Conservation (phyloP, 1,140 invertebrate genomes). For the Saccostrea echinata region DNA sequence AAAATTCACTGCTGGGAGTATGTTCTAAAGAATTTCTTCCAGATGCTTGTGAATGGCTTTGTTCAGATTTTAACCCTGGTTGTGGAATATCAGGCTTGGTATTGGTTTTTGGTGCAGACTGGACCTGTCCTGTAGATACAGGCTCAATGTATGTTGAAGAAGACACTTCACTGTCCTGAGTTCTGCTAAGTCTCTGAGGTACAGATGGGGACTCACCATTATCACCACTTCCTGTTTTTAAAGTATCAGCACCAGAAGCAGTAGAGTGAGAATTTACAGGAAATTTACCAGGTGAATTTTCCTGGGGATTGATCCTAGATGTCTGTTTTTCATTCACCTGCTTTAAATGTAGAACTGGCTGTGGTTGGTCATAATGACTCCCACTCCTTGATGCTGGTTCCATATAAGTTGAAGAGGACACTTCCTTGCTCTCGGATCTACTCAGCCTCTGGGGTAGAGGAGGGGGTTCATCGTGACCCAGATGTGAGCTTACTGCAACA, state of each 20-base stretch:
- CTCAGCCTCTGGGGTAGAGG: neutral
- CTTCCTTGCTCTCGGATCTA: neutral
- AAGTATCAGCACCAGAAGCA: neutral
- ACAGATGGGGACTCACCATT: neutral
- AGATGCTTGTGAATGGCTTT: neutral
- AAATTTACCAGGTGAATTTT: too few relatives aligned
- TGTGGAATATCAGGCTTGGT: neutral
- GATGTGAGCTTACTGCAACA: neutral
- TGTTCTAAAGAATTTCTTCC: too few relatives aligned
- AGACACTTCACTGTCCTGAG: neutral
- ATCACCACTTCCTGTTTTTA: neutral
- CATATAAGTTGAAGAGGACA: neutral
- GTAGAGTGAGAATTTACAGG: too few relatives aligned
- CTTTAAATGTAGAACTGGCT: neutral
- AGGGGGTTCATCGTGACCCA: neutral
- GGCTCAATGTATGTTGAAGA: conserved; percentile 1
- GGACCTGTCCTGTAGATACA: neutral
- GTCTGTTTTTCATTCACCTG: neutral
- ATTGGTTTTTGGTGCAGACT: neutral
- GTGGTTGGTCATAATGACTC: neutral
- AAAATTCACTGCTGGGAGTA: too few relatives aligned
- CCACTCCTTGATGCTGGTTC: neutral
- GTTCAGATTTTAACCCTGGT: neutral
- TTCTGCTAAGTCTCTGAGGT: neutral
- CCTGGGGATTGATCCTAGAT: neutral